Conservation (phyloP, 2,797 vertebrate species). For the Spinus pinus region DNA sequence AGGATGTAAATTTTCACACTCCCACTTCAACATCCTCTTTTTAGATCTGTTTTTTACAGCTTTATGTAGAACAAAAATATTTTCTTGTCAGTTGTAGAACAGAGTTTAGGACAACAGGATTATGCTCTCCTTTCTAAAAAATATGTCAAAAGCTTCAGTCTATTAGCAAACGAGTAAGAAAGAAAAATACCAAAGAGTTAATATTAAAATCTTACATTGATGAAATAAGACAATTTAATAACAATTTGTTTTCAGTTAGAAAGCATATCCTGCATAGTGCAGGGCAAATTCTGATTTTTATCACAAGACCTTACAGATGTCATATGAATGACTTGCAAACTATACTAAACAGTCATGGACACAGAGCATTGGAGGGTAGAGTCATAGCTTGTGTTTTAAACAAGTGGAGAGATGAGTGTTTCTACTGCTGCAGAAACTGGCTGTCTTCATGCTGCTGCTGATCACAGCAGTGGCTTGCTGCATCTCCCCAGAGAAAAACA, state of each 20-base stretch:
- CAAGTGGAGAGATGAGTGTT: background rate
- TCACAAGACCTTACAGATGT: background rate
- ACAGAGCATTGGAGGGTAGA: background rate
- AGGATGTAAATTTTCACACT: background rate
- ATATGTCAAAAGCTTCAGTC: background rate
- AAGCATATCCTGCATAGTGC: background rate
- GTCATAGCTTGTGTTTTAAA: background rate
- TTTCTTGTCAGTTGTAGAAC: background rate
- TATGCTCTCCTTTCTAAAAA: background rate
- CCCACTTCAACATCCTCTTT: background rate
- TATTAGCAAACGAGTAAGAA: background rate
- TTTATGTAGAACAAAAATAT: background rate
- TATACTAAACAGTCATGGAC: background rate
- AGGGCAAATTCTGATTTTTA: background rate
- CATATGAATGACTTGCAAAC: background rate
- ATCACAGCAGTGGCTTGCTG: background rate
- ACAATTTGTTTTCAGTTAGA: background rate
- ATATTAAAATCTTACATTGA: background rate
- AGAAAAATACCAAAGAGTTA: background rate
- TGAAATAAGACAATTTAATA: background rate
- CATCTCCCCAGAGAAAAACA: background rate
- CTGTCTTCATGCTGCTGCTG: background rate
- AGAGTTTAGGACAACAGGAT: background rate
- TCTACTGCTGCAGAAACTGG: background rate
- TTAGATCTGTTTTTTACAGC: background rate